Evolutionary conservation across 2,113 vertebrate genomes (phyloP).

Genomic region (Myrmecophaga tridactyla): DNA sequence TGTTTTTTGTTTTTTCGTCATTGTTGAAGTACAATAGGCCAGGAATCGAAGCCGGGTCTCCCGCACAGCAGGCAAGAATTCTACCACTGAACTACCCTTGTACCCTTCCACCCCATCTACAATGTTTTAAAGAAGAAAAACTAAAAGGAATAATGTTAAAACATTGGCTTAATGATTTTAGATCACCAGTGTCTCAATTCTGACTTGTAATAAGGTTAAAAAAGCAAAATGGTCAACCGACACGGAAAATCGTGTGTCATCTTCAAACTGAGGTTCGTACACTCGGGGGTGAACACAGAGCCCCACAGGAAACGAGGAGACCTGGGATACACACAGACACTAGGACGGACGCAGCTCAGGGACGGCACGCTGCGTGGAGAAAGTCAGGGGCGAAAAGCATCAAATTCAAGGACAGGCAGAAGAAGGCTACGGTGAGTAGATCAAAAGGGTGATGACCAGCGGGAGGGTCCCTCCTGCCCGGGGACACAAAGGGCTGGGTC

Average conservation of each 20-base stretch:
- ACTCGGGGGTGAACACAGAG: too few relatives aligned
- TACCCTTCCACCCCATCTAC: too few relatives aligned
- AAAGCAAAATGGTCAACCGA: neutral
- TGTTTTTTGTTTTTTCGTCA: too few relatives aligned
- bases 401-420: too few relatives aligned
- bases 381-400: neutral
- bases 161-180: neutral
- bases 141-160: neutral
- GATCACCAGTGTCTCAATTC: neutral
- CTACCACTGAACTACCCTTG: too few relatives aligned
- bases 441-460: accelerated
- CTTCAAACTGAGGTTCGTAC: neutral
- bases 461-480: accelerated
- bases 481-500: accelerated
- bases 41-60: too few relatives aligned
- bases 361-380: accelerated
- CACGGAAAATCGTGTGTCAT: neutral
- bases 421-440: accelerated
- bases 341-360: neutral
- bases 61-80: too few relatives aligned
- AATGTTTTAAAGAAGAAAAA: neutral
- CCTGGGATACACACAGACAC: accelerated
- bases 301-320: neutral
- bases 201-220: too few relatives aligned
- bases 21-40: too few relatives aligned